A percentile compares a stretch with the other conserved stretches of the same genome.
phyloP scores from a whole-genome alignment of 2,888 invertebrate species.

The Eucera pruinosa region DNA sequence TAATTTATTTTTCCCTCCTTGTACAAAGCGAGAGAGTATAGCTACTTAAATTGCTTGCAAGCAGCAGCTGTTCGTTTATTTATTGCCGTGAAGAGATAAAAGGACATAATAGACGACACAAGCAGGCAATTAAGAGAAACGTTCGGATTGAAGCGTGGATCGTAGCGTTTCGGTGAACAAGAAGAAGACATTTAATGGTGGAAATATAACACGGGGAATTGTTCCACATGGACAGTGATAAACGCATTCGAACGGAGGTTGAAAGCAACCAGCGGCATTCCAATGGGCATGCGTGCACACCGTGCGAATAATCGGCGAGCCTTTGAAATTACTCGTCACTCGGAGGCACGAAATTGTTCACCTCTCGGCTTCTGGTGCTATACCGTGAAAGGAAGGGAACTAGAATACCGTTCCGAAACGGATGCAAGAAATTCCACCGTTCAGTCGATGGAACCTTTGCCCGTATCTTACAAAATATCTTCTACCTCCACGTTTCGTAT shows the following conservation, averaged over 20 bases:
- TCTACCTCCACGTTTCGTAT: not conserved
- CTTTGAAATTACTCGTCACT: constrained; percentile 47
- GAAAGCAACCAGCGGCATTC: constrained; percentile 30
- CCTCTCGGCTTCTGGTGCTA: not conserved
- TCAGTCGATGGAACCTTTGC: not conserved
- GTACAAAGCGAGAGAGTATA: too few species aligned
- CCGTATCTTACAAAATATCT: not conserved
- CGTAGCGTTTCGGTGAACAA: not conserved
- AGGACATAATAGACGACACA: too few species aligned
- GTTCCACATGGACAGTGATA: not conserved
- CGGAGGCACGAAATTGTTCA: constrained; percentile 38
- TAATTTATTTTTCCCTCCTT: constrained; percentile 1
- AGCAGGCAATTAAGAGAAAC: not conserved
- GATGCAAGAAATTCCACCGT: constrained; percentile 1
- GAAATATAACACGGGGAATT: not conserved
- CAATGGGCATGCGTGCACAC: constrained; percentile 24
- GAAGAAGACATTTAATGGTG: not conserved
- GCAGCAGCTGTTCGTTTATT: not conserved
- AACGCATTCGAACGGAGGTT: constrained; percentile 3
- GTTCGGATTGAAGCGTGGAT: not conserved
- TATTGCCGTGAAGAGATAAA: not conserved
- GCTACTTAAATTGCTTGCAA: not conserved
- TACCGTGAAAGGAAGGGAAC: constrained; percentile 38
- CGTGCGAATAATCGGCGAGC: constrained; percentile 45
- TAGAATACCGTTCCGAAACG: constrained; percentile 25